Evolutionary conservation across 2,888 invertebrate genomes (phyloP), one percentile per base, ranked within the genome.

Genomic region (Hermaeophaga mercurialis): DNA sequence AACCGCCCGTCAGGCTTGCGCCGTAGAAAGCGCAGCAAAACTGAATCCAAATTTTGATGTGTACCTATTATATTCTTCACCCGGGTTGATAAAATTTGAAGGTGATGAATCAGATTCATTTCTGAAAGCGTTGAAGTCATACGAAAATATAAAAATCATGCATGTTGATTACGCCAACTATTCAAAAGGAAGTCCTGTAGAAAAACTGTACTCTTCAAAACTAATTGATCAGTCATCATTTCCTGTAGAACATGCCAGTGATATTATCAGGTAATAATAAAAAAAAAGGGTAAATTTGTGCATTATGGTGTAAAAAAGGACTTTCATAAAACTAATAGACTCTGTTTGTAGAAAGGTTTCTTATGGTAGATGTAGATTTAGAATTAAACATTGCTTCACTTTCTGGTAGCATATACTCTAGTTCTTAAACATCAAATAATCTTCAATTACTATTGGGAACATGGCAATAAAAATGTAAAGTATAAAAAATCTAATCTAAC

Each of bases 1-100:
- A 22, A 80, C 78, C 12, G 69, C 82, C 0, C 78, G 87, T 12
- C 85, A 88, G 68, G 85, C 85, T 0, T 88, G 88, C 69, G 84
- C 87, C 0, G 81, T 88, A 0, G 88, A 88, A 74, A 86, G 87
- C 0, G 86, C 87, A 0, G 85, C 87, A 0, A 76, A 75, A 57
- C 76, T 82, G 65, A 85, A 88, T 67, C 85, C 85, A 0, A 72
- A 78, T 26, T 79, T 78, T 69, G 79, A 80, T 31, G 77, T 88
- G 0, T 82, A 84, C 62, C 73, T 86, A 0, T 63, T 86, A 7
- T 83, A 82, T 61, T 73, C 81, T 0, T 81, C 81, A 6, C 80
- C 82, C 0, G 77, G 77, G 2, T 43, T 67, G 9, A 63, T 75
- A 6, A 64, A 65, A 53, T 54, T 58, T 15, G 59, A 66, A 19